Evolutionary conservation across 2,797 vertebrate genomes (phyloP), one percentile per base, ranked within the genome.

Genomic region (Aselliscus stoliczkanus): DNA sequence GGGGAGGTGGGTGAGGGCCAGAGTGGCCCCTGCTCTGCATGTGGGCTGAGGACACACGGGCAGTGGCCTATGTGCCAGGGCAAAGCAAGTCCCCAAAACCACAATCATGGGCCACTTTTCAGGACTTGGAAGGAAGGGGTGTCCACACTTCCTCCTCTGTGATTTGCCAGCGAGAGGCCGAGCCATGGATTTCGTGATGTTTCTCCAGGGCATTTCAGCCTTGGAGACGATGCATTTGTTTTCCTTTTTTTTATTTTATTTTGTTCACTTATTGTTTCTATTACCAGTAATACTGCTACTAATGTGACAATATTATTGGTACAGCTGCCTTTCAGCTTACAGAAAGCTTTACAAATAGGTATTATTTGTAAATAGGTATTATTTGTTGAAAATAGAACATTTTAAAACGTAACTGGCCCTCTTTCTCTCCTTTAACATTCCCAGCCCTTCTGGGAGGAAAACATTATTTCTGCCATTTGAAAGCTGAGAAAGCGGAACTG

Each of bases 1-100:
- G 90, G 97, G 95, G 96, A 5, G 98, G 98, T 98, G 97, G 93
- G 98, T 84, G 65, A 54, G 9, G 27, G 44, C 29, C 1, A 4
- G 12, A 52, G 31, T 4, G 37, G 2, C n/a, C 17, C 47, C 3
- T 0, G 29, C 37, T 18, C 5, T 37, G 3, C 1, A 2, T 4
- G 27, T 25, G 12, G 15, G 12, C 31, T 1, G 27, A 79, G 88
- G 37, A 56, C 70, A 44, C 7, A 21, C 11, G 65, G n/a, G 44
- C 20, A 1, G 21, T 4, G 34, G 37, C 17, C 52, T 18, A 54
- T 21, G 52, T 54, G 52, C 52, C 18, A 50, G 52, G 20, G 20
- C 20, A 20, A 18, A 5, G 52, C 20, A 54, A 54, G 52, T 20
- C 52, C 52, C 52, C 52, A 54, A 54, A 29, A 39, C 62, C 56